Conservation (phyloP, 2,797 vertebrate genomes). For the Sebastes trivittatus region DNA sequence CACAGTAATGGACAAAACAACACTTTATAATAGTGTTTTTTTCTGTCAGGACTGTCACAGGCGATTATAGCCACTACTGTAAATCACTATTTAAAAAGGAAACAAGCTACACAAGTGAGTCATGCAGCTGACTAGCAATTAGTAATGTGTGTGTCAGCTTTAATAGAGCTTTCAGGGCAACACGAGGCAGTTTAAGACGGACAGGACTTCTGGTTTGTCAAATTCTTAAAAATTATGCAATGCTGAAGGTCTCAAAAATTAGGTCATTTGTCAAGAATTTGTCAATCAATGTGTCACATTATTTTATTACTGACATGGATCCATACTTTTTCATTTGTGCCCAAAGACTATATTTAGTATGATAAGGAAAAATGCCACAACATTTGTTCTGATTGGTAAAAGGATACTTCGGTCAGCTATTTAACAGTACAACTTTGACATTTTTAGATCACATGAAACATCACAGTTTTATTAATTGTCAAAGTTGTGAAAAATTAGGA, state of each 20-base stretch:
- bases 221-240: background rate
- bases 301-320: background rate
- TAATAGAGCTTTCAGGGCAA: conserved; percentile 15
- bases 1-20: background rate
- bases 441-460: too few species aligned
- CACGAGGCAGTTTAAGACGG: background rate
- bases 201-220: background rate
- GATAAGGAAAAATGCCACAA: too few species aligned
- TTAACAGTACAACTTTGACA: too few species aligned
- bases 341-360: too few species aligned
- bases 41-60: conserved; percentile 18
- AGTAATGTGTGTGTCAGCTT: conserved; percentile 35
- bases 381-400: too few species aligned
- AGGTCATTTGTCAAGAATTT: background rate
- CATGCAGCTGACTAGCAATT: conserved; percentile 37
- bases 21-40: background rate
- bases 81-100: conserved; percentile 9
- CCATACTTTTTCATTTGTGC: too few species aligned
- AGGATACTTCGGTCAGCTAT: too few species aligned
- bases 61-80: conserved; percentile 11
- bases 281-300: background rate
- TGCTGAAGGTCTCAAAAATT: background rate
- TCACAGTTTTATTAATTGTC: too few species aligned
- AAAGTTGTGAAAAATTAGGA: too few species aligned
- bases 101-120: conserved; percentile 7